A percentile compares a stretch with the other conserved stretches of the same genome.
These are phyloP conservation scores for Blera fallax DNA, from an alignment of 2,888 invertebrate species.

Conservation along the genomic window DNA sequence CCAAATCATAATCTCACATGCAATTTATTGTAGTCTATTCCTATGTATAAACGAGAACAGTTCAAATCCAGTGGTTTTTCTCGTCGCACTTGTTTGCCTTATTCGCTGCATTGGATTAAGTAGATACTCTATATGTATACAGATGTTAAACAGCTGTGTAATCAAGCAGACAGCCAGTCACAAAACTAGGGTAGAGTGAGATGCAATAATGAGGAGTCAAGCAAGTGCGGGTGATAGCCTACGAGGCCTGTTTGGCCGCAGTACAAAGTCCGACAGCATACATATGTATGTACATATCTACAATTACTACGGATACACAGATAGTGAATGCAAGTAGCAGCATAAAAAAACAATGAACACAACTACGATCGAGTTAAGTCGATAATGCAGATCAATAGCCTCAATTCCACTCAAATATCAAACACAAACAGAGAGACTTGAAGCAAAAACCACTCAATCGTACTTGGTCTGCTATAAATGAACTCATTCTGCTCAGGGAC, in stretches of 20 bases:
- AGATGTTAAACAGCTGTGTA: conserved; percentile 43
- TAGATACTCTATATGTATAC: no score
- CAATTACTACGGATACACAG: not conserved
- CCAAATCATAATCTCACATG: not conserved
- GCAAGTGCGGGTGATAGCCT: conserved; percentile 13
- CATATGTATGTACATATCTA: not conserved
- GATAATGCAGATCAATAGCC: conserved; percentile 6
- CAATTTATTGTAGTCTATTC: not conserved
- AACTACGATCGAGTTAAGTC: not conserved
- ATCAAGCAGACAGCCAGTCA: not conserved
- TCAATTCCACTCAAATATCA: conserved; percentile 8
- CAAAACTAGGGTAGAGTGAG: not conserved
- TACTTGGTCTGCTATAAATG: conserved; percentile 8
- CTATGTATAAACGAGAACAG: not conserved
- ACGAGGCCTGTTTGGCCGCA: conserved; percentile 8
- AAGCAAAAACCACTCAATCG: not conserved
- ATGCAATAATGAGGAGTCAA: conserved; percentile 2
- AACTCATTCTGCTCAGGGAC: conserved; percentile 58
- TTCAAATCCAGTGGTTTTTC: not conserved
- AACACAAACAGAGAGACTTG: not conserved
- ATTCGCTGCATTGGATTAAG: not conserved
- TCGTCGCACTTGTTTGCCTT: not conserved
- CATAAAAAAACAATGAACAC: conserved; percentile 1
- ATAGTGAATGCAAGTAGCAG: not conserved
- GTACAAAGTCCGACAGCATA: conserved; percentile 52